Conservation (phyloP, 2,113 vertebrate species). For the Silurus glanis region DNA sequence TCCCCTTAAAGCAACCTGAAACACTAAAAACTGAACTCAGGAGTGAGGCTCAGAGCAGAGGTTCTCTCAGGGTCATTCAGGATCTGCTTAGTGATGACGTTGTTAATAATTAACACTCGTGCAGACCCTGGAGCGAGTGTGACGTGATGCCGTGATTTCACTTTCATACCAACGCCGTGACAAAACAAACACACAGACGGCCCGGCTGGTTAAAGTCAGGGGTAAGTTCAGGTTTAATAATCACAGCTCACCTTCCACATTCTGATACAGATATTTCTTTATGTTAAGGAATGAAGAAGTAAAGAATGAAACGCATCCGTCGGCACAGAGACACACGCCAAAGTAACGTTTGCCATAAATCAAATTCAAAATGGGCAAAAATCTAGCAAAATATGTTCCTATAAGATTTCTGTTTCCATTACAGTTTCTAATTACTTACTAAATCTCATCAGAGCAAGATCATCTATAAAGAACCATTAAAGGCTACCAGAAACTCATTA, state of each 20-base stretch:
- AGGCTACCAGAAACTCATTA: too few species aligned
- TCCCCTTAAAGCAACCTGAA: conserved; percentile 15
- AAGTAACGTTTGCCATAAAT: too few species aligned
- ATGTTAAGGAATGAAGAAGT: not conserved
- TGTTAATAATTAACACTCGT: conserved; percentile 30
- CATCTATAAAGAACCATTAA: too few species aligned
- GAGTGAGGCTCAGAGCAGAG: not conserved
- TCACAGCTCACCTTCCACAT: not conserved
- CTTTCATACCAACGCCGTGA: conserved; percentile 30
- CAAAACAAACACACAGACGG: not conserved
- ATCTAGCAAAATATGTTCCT: not conserved
- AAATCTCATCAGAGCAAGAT: too few species aligned
- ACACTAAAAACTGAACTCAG: not conserved
- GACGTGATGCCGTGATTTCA: conserved; percentile 30
- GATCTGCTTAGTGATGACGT: not conserved
- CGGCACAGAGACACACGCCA: not conserved
- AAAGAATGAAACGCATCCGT: not conserved
- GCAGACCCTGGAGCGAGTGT: not conserved
- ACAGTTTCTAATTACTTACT: too few species aligned
- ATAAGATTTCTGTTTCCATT: too few species aligned
- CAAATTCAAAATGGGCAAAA: not conserved
- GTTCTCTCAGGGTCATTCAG: not conserved
- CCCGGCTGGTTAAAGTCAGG: not conserved
- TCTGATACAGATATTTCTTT: not conserved
- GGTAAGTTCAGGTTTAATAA: not conserved